Evolutionary conservation across 2,888 invertebrate species (phyloP), one percentile per base, ranked within the genome.

Genomic region (Escarpia spicata): DNA sequence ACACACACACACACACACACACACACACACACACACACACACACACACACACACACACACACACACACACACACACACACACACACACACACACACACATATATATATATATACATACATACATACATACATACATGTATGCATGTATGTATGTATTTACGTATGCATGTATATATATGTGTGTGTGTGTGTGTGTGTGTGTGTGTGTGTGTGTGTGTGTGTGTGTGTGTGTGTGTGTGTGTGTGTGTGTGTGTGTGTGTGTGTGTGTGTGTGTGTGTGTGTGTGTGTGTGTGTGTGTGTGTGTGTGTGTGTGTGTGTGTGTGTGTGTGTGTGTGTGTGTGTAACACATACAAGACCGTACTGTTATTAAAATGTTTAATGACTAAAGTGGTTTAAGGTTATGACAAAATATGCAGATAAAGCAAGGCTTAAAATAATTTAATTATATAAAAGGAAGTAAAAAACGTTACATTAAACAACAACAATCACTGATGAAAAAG

Each of bases 181-280:
- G 91, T n/a, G 2, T 91, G 91, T 91, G 1, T 37, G 37, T 37
- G 1, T 91, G 31, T 91, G 1, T 91, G 91, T 91, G 1, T 91
- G 91, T n/a, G 2, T 91, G 91, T 91, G 1, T 37, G 37, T 37
- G 1, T 37, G 0, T 37, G 1, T 1, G 37, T 37, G 1, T 37
- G 37, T 1, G 2, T 91, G 91, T 91, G 1, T 26, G 1, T 15
- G 91, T n/a, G 37, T 91, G 31, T 91, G 31, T 91, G 2, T 91
- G 31, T 91, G 2, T n/a, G 91, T 91, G 91, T 91, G 91, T 19
- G 91, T 91, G 91, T 26, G 91, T 26, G 91, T n/a, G 91, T 91
- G 43, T 31, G 15, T 91, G 91, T n/a, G 91, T n/a, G 91, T n/a
- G 89, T 89, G 89, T 89, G 89, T 89, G n/a, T 89, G 89, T 89